Evolutionary conservation across 2,113 vertebrate genomes (phyloP).

Genomic region (Cairina moschata): DNA sequence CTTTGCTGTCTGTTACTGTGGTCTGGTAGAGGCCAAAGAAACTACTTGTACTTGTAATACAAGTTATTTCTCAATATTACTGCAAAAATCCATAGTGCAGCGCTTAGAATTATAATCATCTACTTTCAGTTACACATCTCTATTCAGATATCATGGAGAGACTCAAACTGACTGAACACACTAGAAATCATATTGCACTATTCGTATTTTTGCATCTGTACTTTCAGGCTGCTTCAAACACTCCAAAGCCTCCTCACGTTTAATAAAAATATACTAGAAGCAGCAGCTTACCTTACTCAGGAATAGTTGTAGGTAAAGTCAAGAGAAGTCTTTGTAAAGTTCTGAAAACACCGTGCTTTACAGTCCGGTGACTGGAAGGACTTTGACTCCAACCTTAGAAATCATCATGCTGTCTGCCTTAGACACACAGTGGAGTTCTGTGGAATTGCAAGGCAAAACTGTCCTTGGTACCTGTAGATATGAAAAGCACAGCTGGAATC

Average conservation of each 20-base stretch:
- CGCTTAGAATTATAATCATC: background rate
- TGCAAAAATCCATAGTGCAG: background rate
- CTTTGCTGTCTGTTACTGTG: background rate
- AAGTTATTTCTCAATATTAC: background rate
- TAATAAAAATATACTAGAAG: background rate
- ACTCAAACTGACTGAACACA: background rate
- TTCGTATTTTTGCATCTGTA: background rate
- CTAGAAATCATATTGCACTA: background rate
- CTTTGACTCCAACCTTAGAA: background rate
- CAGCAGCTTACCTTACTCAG: background rate
- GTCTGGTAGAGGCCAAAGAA: background rate
- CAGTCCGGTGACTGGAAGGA: background rate
- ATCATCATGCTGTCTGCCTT: fast-evolving
- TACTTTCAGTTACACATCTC: background rate
- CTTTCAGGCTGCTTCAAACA: background rate
- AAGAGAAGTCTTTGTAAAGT: background rate
- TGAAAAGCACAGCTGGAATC: background rate
- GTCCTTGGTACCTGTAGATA: background rate
- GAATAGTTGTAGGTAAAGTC: background rate
- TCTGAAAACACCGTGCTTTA: background rate
- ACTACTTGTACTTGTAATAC: background rate
- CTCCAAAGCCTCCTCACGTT: background rate
- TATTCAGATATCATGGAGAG: fast-evolving
- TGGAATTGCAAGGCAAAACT: background rate
- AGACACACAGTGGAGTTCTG: too few species aligned